Evolutionary conservation across 2,113 vertebrate genomes (phyloP).

Genomic region (Brienomyrus brachyistius): DNA sequence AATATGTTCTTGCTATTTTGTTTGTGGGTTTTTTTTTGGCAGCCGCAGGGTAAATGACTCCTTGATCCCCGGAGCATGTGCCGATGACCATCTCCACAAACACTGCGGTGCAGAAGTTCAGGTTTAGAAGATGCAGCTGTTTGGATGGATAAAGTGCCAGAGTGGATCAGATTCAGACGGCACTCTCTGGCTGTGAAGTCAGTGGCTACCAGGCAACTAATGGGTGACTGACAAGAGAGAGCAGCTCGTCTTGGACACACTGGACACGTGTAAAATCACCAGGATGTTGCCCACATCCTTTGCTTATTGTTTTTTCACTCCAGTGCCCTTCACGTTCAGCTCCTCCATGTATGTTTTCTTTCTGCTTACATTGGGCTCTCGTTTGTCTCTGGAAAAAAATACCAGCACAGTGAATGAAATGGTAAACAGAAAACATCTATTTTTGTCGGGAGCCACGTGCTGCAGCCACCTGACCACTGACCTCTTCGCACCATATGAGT

Average conservation of each 20-base stretch:
- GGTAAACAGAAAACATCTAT: neutral
- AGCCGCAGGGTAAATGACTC: neutral
- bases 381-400: constrained; percentile 56
- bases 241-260: neutral
- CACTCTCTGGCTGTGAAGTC: neutral
- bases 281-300: constrained; percentile 30
- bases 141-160: neutral
- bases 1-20: neutral
- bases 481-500: constrained; percentile 52
- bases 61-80: neutral
- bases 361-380: constrained; percentile 28
- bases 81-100: neutral
- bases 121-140: neutral
- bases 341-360: constrained; percentile 37
- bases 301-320: constrained; percentile 56
- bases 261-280: constrained; percentile 15
- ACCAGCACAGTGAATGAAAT: constrained; percentile 24
- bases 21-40: neutral
- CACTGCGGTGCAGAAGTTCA: neutral
- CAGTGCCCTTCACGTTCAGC: constrained; percentile 54
- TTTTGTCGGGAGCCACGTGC: neutral
- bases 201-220: neutral
- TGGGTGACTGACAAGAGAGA: neutral
- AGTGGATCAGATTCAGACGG: neutral
- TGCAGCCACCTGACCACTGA: constrained; percentile 45